Conservation (phyloP, 2,888 invertebrate genomes). For the Drosophila algonquin region DNA sequence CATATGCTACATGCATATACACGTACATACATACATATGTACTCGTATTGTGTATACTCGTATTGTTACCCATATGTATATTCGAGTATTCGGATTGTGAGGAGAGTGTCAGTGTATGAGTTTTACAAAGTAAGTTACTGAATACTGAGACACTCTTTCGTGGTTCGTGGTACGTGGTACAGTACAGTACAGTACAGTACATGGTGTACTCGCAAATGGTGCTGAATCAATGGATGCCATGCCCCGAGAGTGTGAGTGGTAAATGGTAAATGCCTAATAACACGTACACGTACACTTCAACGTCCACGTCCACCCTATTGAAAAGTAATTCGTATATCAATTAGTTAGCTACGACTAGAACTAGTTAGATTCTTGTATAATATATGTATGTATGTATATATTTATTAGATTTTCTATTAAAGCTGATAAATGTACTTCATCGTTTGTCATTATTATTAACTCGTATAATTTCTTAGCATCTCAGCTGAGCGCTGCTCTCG, state of each 20-base stretch:
- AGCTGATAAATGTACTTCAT: constrained; percentile 74
- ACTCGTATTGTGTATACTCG: constrained; percentile 24
- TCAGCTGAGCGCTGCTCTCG: constrained; percentile 6
- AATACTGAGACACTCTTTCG: not conserved
- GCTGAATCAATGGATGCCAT: constrained; percentile 38
- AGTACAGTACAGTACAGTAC: not conserved
- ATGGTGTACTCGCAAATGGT: constrained; percentile 26
- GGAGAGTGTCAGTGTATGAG: constrained; percentile 9
- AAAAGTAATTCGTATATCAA: constrained; percentile 54
- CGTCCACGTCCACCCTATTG: constrained; percentile 25
- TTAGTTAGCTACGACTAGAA: constrained; percentile 43
- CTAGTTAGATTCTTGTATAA: constrained; percentile 50
- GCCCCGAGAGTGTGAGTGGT: constrained; percentile 54
- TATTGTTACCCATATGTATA: not conserved
- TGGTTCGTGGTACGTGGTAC: constrained; percentile 6
- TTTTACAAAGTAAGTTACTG: constrained; percentile 19
- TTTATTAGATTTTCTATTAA: constrained; percentile 71
- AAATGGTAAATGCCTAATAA: constrained; percentile 66
- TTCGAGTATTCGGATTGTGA: constrained; percentile 10
- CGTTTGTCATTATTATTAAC: constrained; percentile 55
- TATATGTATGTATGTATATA: constrained; percentile 20
- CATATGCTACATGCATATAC: constrained; percentile 1
- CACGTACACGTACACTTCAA: constrained; percentile 33
- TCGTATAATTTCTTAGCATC: constrained; percentile 47
- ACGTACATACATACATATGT: constrained; percentile 2